Base-by-base conservation (phyloP, 1,140 invertebrate genomes). In the Harpegnathos saltator region DNA sequence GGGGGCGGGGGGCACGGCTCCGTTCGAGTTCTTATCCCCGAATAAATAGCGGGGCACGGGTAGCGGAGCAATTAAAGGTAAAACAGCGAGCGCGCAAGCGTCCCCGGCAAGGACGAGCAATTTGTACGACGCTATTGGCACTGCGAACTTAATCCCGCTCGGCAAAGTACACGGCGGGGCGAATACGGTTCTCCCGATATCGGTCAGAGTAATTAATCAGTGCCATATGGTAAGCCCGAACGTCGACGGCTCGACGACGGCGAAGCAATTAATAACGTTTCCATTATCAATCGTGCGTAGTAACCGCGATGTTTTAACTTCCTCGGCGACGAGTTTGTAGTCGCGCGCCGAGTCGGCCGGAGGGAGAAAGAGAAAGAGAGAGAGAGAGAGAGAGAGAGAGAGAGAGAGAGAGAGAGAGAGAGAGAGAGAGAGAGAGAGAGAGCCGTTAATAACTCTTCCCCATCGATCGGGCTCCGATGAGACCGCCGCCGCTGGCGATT, bases 231-330 rank as follows among this genome's bases (percentile, higher is more conserved):
- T 88, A 86, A 88, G 86, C 86, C 63, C 61, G 73, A 72, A 69
- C 80, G 88, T 85, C 83, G 87, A 54, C 84, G 74, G 88, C 44
- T 74, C 86, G 61, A 73, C 82, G 86, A 69, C 63, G 84, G 74
- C 65, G 71, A 48, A 82, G 88, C 88, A 89, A 89, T 89, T 89
- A 89, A 89, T 89, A 89, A 89, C 71, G 84, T 83, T 72, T 84
- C 87, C 87, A 88, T 89, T 88, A 88, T 89, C 86, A 86, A 82
- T 85, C 86, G 82, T 82, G 83, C 87, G 87, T 89, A 89, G 87
- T 84, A 87, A 89, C 84, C 82, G 82, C 86, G 52, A 80, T 80
- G 75, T 80, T 80, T 80, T 80, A 80, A 80, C 75, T 80, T 80
- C 71, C 75, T 33, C 74, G 74, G 26, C 65, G 52, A 78, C 63